These are phyloP conservation scores for Calypte anna DNA, from an alignment of 2,113 vertebrate species.

Conservation along the genomic window DNA sequence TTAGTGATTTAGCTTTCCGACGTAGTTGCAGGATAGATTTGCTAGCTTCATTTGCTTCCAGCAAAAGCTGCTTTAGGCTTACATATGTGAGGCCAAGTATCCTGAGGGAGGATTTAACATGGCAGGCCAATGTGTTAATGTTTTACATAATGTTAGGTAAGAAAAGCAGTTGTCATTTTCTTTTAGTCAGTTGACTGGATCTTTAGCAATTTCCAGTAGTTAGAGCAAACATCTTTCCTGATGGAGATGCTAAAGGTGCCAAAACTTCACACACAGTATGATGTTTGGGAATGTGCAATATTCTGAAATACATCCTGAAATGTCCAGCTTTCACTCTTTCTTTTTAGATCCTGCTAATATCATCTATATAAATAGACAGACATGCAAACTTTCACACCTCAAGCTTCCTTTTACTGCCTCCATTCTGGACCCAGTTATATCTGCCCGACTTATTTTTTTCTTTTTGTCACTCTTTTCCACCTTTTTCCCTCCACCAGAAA, in stretches of 20 bases:
- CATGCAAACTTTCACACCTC: background rate
- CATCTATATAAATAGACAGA: background rate
- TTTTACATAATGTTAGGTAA: conserved; percentile 34
- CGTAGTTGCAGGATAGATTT: background rate
- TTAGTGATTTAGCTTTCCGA: background rate
- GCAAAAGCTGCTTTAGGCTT: conserved; percentile 54
- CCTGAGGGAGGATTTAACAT: background rate
- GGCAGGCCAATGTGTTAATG: background rate
- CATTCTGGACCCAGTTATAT: background rate
- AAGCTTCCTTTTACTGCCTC: conserved; percentile 29
- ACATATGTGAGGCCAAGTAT: background rate
- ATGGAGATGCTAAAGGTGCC: conserved; percentile 1
- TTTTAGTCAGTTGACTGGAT: background rate
- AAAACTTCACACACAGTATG: background rate
- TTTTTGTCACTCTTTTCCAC: background rate
- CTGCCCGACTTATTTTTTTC: background rate
- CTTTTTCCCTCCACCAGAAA: background rate
- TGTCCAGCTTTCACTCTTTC: conserved; percentile 13
- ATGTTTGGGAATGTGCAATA: background rate
- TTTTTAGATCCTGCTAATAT: conserved; percentile 38
- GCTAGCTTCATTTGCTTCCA: conserved; percentile 23
- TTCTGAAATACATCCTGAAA: conserved; percentile 4
- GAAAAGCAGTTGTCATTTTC: conserved; percentile 16
- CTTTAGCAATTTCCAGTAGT: background rate
- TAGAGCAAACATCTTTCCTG: background rate